Percentiles rank a stretch among this genome's conserved stretches.
phyloP scores from a whole-genome alignment of 2,113 vertebrate species.

The Tor tambroides region DNA sequence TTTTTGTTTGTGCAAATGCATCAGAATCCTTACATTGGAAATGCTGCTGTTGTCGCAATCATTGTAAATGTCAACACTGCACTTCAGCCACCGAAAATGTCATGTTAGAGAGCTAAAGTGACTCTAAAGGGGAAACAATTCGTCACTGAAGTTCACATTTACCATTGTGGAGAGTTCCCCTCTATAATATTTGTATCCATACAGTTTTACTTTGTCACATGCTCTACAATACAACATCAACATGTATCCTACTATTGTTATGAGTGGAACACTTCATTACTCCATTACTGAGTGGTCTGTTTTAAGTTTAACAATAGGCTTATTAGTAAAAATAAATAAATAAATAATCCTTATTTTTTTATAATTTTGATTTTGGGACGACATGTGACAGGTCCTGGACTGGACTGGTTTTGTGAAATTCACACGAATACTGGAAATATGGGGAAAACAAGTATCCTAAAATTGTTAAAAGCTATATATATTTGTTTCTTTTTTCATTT shows the following conservation, averaged over 20 bases:
- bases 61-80: not conserved
- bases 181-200: not conserved
- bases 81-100: conserved; percentile 1
- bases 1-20: not conserved
- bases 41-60: not conserved
- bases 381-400: not conserved
- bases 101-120: conserved; percentile 6
- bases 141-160: conserved; percentile 39
- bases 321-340: not conserved
- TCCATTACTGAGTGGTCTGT: not conserved
- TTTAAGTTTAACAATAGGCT: not conserved
- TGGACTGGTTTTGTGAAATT: not conserved
- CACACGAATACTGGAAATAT: not conserved
- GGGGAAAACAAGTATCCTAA: not conserved
- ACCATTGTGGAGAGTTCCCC: conserved; percentile 15
- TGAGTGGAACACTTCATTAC: not conserved
- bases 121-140: not conserved
- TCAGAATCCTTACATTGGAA: not conserved
- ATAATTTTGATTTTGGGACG: not conserved
- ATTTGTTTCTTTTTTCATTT: not conserved
- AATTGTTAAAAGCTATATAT: too few relatives aligned
- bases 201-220: not conserved
- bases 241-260: not conserved
- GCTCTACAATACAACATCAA: not conserved
- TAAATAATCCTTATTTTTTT: too few relatives aligned